Base-by-base conservation (phyloP, 2,888 invertebrate genomes). In the Rhagonycha fulva region DNA sequence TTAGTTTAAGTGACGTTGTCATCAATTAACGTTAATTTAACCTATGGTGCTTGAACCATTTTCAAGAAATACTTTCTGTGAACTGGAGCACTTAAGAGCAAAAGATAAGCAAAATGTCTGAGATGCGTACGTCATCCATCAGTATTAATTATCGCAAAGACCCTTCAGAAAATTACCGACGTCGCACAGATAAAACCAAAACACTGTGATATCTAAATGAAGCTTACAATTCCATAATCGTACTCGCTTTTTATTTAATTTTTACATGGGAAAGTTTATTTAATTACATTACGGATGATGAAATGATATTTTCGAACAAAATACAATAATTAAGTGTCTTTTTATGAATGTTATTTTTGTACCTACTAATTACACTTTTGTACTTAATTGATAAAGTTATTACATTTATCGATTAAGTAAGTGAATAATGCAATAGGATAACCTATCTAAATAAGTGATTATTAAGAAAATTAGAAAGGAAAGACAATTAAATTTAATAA, bases 111-210 rank as follows among this genome's bases (percentile, higher is more conserved):
- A 72, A 79, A 77, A 78, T 71, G 79, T 72, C 75, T 75, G 70
- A 79, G 72, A 79, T 75, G 79, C 75, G 79, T 78, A 75, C 79
- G 75, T 74, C 75, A 79, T 79, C 79, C 78, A 79, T 79, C 79
- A 79, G 79, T 75, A 78, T 79, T 79, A 79, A 79, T 79, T 79
- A 79, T 74, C 28, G 72, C 47, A 32, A 72, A 76, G 78, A 72
- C 30, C 63, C 75, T 75, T 75, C 71, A 68, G 28, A 67, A 47
- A 24, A 67, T 71, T 68, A 71, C 71, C 61, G 75, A 71, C 75
- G 61, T 63, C 62, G 60, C 11, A 47, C 66, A 75, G 75, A 74
- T 75, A 75, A 71, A 32, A 72, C 28, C 62, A 68, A 66, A 66
- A 66, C 23, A 47, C 47, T 47, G 47, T 47, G 47, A 47, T 47